Evolutionary conservation across 2,888 invertebrate genomes (phyloP), one percentile per base, ranked within the genome.

Genomic region (Syrphus vitripennis): DNA sequence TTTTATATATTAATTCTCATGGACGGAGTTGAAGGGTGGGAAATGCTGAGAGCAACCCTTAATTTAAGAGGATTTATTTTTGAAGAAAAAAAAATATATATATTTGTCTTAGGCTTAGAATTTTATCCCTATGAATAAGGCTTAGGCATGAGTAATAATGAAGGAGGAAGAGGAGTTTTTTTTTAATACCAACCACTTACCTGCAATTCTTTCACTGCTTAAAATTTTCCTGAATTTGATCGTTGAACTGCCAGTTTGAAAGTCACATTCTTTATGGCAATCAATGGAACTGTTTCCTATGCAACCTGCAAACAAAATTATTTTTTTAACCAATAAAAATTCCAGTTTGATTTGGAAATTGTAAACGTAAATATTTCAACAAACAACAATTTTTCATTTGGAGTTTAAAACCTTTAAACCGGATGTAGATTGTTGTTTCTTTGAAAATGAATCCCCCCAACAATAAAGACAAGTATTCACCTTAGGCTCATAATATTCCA

Each of bases 191-290:
- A 16, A 21, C 3, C 21, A 55, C 59, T 59, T 6, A 86, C 86
- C 86, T 42, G 82, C 77, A 1, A 78, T 40, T 42, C 82, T 31
- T n/a, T 72, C 78, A 40, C 63, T 78, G 26, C 57, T 74, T 3
- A 82, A 42, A 19, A 1, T 31, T 2, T 31, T 72, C 9, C n/a
- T 53, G 0, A 24, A n/a, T 2, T 45, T 42, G 12, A 19, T 14
- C 6, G 34, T 5, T 26, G 31, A 1, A 31, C 34, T 50, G 1
- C 70, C 76, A 16, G 83, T 87, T 34, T 89, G 89, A 84, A 92
- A 91, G 71, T 91, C 89, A 75, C 92, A 92, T 81, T 91, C 90
- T 69, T 89, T 90, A 87, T 92, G 91, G 84, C 92, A 92, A 76
- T 91, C 90, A 40, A 79, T 88, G n/a, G 89, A 84, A 67, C 89